Evolutionary conservation across 2,888 invertebrate genomes (phyloP).

Genomic region (Polymixis flavicincta): DNA sequence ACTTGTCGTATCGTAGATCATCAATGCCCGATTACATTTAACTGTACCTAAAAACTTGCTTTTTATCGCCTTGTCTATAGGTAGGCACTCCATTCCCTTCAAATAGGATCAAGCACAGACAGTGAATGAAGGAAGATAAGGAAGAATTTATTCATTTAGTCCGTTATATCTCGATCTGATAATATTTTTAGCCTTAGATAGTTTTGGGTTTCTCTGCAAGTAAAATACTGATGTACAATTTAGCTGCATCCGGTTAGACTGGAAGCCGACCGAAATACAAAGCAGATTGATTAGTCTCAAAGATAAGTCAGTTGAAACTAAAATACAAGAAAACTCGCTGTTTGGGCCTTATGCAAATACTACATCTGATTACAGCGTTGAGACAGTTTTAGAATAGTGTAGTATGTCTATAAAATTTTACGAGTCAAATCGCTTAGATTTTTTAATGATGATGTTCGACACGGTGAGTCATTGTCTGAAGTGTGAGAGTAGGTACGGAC

Average conservation of each 20-base stretch:
- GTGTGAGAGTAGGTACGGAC: slow-evolving; percentile 16
- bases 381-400: not conserved
- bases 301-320: not conserved
- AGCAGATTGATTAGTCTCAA: not conserved
- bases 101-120: not conserved
- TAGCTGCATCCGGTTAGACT: not conserved
- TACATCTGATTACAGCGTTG: not conserved
- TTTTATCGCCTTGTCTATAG: not conserved
- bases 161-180: not conserved
- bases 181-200: not conserved
- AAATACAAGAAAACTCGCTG: not conserved
- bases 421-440: slow-evolving; percentile 20
- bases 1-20: not conserved
- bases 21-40: not conserved
- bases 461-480: slow-evolving; percentile 34
- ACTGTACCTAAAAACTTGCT: not conserved
- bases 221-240: not conserved
- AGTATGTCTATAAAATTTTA: slow-evolving; percentile 11
- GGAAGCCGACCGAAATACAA: not conserved
- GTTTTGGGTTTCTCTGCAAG: not conserved
- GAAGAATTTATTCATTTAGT: not conserved
- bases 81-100: too few species aligned
- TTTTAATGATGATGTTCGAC: slow-evolving; percentile 12
- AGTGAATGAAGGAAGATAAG: not conserved
- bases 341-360: not conserved